Base-by-base conservation (phyloP, 1,140 invertebrate genomes). In the Schmidtea mediterranea region DNA sequence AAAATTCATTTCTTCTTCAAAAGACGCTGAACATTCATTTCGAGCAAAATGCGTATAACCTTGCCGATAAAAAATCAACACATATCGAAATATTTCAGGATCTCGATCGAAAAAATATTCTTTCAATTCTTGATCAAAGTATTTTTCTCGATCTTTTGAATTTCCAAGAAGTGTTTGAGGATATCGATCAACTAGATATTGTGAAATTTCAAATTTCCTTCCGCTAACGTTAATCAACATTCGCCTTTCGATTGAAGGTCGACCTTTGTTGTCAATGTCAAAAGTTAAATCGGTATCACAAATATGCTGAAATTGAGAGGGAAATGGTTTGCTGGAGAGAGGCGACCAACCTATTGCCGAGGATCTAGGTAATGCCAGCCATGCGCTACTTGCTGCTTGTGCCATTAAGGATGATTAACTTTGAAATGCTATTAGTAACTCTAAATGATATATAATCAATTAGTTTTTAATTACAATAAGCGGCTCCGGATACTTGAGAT, bases 41-140 rank as follows among this genome's bases (percentile, higher is more conserved):
- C 89, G 90, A 23, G 89, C 89, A 65, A 90, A 98, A 67, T 98
- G 87, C 38, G 97, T 70, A 65, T 94, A 95, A 2, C 90, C 90
- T 18, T 90, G 97, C 48, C 92, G 75, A 65, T 98, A 98, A 61
- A 92, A 98, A 63, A 92, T 95, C 51, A 98, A 74, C 58, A 98
- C 94, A 63, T 97, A 84, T 49, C 90, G 75, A 68, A 97, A 97
- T 56, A 95, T 84, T 62, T 97, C 90, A 18, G 92, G 92, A 69
- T 98, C 90, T 57, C 92, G 75, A 67, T 98, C 92, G 68, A 98
- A 97, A 71, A 97, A 97, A 67, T 97, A 98, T 65, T 97, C 89
- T 58, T 82, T 80, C 56, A 76, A 76, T 59, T 94, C 86, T 64
- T 95, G 89, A 62, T 98, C 89, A 67, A 84, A 97, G 67, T 98